Evolutionary conservation across 2,797 vertebrate genomes (phyloP).

Genomic region (Peromyscus attwateri): DNA sequence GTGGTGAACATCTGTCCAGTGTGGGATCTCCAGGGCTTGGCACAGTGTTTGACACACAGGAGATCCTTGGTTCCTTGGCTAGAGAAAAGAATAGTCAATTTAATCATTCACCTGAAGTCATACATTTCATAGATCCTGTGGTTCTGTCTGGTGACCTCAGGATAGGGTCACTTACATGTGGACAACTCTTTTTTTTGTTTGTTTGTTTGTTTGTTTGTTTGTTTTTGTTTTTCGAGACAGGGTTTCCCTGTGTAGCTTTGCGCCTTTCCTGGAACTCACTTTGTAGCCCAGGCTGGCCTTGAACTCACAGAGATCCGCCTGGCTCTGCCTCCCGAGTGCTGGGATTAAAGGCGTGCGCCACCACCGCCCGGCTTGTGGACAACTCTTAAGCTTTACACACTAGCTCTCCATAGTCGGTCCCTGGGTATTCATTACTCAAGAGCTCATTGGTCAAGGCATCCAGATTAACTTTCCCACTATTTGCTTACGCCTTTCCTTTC

Average conservation of each 20-base stretch:
- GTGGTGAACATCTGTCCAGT: neutral
- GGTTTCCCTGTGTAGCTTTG: no score
- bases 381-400: neutral
- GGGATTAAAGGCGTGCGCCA: no score
- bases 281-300: no score
- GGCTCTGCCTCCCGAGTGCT: no score
- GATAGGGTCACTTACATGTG: neutral
- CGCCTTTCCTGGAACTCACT: no score
- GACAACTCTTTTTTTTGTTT: no score
- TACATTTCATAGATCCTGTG: neutral
- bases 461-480: neutral
- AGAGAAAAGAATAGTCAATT: neutral
- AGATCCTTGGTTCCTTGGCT: neutral
- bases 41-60: neutral
- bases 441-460: neutral
- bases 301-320: no score
- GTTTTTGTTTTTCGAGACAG: no score
- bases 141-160: neutral
- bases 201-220: no score
- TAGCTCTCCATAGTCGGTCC: neutral
- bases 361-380: no score
- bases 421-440: neutral
- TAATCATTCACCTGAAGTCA: neutral
- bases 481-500: constrained; percentile 12
- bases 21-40: no score